Base-by-base conservation (phyloP, 2,113 vertebrate species). In the Gavialis gangeticus region DNA sequence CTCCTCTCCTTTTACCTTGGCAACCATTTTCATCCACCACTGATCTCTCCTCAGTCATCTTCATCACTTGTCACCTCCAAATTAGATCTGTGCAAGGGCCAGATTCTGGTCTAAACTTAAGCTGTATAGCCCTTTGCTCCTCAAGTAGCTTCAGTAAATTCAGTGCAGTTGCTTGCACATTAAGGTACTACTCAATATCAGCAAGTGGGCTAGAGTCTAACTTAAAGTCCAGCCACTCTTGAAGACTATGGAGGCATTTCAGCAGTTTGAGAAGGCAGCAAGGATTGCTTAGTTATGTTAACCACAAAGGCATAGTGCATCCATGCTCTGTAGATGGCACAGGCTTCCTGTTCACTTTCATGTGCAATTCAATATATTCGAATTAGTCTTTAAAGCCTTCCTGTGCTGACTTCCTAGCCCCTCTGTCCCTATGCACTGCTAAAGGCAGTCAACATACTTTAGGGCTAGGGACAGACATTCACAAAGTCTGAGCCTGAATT, bases 91-190 rank as follows among this genome's bases (percentile, higher is more conserved):
- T 1, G 0, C 54, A 11, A 78, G 62, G 18, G 6, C 1, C 88
- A 66, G 2, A 25, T 81, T 56, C 59, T 81, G 63, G 21, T 5
- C 37, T 46, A 46, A 46, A 46, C 6, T 46, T 1, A 0, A 1
- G 3, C 30, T 56, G 8, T 3, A 21, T 82, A 5, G 5, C 17
- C 22, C 1, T 75, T 71, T 46, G 75, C 0, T 0, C 0, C 0
- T 18, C 2, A 76, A 82, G 30, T 1, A 3, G 28, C 22, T 37
- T 37, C 0, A 0, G 54, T 67, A 14, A 5, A 84, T 1, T 34
- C 60, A 64, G 18, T 3, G 1, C 15, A 34, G 85, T 8, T n/a
- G 13, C 34, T 84, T 59, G 30, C n/a, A 37, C 27, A 55, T 5
- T 22, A 89, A 28, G 75, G 4, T 3, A 75, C 54, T 9, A 1